Evolutionary conservation across 53 echinoderm and acorn worm species (phyloP), one percentile per base, ranked within the genome.

Genomic region (Crossaster papposus): DNA sequence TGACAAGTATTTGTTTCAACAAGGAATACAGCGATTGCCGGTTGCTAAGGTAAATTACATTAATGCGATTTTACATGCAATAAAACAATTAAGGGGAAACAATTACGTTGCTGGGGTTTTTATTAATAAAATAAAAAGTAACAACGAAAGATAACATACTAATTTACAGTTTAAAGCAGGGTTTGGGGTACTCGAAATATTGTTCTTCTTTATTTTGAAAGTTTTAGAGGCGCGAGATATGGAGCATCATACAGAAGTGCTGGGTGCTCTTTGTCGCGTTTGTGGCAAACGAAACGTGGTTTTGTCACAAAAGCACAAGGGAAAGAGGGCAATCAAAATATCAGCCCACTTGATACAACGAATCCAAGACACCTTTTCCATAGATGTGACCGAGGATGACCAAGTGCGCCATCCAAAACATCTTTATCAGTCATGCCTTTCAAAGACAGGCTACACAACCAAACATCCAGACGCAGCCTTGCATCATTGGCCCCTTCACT

Each of bases 11-110:
- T 4, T 20, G 26, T 65, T 4, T 5, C 10, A 18, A 5, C 4
- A 12, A 65, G 22, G 22, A 65, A 65, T 65, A n/a, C 22, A 78
- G 12, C 51, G 7, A 1, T 50, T 50, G n/a, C 20, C 51, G 50
- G 79, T 78, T 78, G 79, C 51, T 78, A 78, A 51, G 79, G 79
- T 78, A 50, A n/a, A n/a, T n/a, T n/a, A n/a, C n/a, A n/a, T n/a
- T n/a, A n/a, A n/a, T n/a, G n/a, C n/a, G n/a, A n/a, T n/a, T n/a
- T n/a, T n/a, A n/a, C n/a, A n/a, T n/a, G n/a, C n/a, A n/a, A n/a
- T n/a, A n/a, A n/a, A n/a, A n/a, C n/a, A n/a, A n/a, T n/a, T n/a
- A n/a, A n/a, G n/a, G n/a, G n/a, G n/a, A n/a, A n/a, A n/a, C n/a
- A n/a, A n/a, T n/a, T n/a, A n/a, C n/a, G n/a, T n/a, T n/a, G n/a